A percentile compares a stretch with the other conserved stretches of the same genome.
phyloP scores from a whole-genome alignment of 2,797 vertebrate species.

The Enteromius fasciolatus region DNA sequence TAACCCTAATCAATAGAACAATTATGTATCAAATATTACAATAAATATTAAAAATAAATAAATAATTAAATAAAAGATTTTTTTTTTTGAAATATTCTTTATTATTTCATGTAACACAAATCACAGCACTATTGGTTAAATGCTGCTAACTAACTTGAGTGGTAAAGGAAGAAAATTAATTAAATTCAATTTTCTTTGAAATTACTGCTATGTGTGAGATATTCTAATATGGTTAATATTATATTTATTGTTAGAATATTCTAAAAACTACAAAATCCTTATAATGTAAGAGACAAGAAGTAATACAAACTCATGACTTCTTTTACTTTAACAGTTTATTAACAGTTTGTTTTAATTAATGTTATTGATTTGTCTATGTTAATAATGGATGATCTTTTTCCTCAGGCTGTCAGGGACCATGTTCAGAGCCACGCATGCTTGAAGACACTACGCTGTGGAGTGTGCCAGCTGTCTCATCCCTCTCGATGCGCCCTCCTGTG shows the following conservation, averaged over 20 bases:
- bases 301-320: background rate
- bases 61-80: background rate
- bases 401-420: conserved; percentile 83
- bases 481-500: conserved; percentile 91
- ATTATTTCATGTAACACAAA: background rate
- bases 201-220: background rate
- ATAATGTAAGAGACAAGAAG: background rate
- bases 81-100: no score
- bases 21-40: background rate
- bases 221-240: background rate
- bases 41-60: background rate
- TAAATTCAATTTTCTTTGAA: background rate
- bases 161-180: background rate
- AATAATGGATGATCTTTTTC: background rate
- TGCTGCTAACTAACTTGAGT: background rate
- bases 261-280: background rate
- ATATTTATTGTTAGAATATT: background rate
- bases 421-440: conserved; percentile 85
- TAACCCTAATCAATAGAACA: no score
- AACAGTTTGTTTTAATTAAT: background rate
- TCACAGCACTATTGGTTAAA: background rate
- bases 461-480: conserved; percentile 87
- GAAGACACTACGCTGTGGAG: conserved; percentile 83
- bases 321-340: background rate
- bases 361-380: background rate